Percentiles rank a stretch among this genome's conserved stretches.
These are phyloP conservation scores for Harpalus rufipes DNA, from an alignment of 2,888 invertebrate species.

Conservation along the genomic window DNA sequence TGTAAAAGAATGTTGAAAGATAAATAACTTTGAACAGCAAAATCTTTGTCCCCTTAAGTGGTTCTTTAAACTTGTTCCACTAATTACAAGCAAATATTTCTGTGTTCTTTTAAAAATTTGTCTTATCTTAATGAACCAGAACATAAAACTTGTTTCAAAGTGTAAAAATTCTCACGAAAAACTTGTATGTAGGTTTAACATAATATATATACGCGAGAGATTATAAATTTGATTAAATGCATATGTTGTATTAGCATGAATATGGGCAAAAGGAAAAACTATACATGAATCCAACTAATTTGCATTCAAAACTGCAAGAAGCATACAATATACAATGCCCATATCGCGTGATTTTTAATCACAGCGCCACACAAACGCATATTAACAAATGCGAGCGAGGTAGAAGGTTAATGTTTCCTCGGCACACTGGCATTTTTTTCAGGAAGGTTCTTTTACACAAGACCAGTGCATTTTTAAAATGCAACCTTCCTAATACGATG, in stretches of 20 bases:
- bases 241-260: conserved; percentile 36
- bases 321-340: conserved; percentile 35
- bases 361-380: conserved; percentile 24
- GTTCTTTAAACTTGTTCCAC: neutral
- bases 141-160: neutral
- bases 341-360: conserved; percentile 52
- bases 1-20: neutral
- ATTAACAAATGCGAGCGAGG: conserved; percentile 56
- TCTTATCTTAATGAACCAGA: neutral
- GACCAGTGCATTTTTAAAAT: no score
- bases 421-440: neutral
- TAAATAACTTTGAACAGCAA: neutral
- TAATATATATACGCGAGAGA: conserved; percentile 6
- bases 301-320: conserved; percentile 52
- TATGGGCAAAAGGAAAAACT: conserved; percentile 46
- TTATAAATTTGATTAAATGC: conserved; percentile 46
- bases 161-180: conserved; percentile 15
- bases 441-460: neutral
- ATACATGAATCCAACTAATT: conserved; percentile 39
- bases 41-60: neutral
- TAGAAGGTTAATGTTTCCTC: conserved; percentile 37
- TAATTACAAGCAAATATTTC: neutral
- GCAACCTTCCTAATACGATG: neutral
- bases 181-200: conserved; percentile 25
- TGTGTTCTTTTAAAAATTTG: neutral